Conservation (phyloP, 2,888 invertebrate species). For the Mechanitis messenoides region DNA sequence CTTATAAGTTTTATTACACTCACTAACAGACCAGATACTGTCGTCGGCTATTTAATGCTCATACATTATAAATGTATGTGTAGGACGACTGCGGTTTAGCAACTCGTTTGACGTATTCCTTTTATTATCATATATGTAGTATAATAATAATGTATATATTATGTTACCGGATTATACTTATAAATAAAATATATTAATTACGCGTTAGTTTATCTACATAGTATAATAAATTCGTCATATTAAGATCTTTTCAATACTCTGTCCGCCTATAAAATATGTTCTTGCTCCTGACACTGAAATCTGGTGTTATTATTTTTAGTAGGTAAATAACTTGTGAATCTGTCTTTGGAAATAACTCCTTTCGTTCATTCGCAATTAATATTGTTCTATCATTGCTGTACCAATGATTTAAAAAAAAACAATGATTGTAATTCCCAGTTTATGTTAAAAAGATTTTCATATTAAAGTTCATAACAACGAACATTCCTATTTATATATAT, state of each 20-base stretch:
- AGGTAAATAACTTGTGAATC: slow-evolving; percentile 9
- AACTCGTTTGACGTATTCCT: slow-evolving; percentile 48
- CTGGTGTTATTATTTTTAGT: slow-evolving; percentile 37
- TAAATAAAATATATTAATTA: slow-evolving; percentile 20
- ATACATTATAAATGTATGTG: slow-evolving; percentile 67
- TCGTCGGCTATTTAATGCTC: slow-evolving; percentile 70
- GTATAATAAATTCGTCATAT: background rate
- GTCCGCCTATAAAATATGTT: slow-evolving; percentile 19
- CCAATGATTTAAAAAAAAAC: slow-evolving; percentile 31
- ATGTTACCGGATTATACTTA: slow-evolving; percentile 55
- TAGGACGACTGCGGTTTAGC: slow-evolving; percentile 49
- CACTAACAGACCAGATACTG: slow-evolving; percentile 62
- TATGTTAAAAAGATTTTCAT: slow-evolving; percentile 52
- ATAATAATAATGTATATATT: slow-evolving; percentile 65
- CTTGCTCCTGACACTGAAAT: slow-evolving; percentile 37
- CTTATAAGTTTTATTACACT: slow-evolving; percentile 69
- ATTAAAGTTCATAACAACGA: slow-evolving; percentile 48
- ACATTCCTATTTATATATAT: slow-evolving; percentile 33
- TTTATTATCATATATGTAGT: slow-evolving; percentile 57
- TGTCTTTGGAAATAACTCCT: slow-evolving; percentile 36
- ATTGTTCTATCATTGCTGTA: slow-evolving; percentile 18
- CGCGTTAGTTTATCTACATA: slow-evolving; percentile 4
- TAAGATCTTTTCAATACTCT: slow-evolving; percentile 10
- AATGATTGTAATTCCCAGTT: slow-evolving; percentile 44
- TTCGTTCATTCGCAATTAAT: slow-evolving; percentile 18